Evolutionary conservation across 53 echinoderm and acorn worm genomes (phyloP).

Genomic region (Paelopatides confundens): DNA sequence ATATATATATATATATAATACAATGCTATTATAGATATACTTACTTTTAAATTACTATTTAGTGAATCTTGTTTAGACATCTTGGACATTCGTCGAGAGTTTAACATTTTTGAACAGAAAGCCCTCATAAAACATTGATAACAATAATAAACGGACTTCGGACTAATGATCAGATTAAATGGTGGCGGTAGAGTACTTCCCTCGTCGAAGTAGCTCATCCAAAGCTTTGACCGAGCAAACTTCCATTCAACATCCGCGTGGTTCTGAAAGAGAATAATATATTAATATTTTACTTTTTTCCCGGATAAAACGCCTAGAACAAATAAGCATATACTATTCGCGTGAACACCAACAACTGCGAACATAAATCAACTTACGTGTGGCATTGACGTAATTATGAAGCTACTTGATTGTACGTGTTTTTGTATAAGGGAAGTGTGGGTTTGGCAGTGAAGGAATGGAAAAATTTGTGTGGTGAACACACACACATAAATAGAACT

Average conservation of each 20-base stretch:
- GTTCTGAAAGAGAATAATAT: conserved; percentile 53
- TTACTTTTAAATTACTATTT: conserved; percentile 28
- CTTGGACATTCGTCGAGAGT: conserved; percentile 11
- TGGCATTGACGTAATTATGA: too few species aligned
- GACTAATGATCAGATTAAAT: conserved; percentile 93
- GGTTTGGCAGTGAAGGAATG: too few species aligned
- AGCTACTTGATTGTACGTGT: too few species aligned
- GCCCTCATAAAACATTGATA: conserved; percentile 56
- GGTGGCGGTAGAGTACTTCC: conserved; percentile 95
- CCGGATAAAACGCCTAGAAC: too few species aligned
- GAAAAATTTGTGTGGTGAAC: too few species aligned
- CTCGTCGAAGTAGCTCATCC: conserved; percentile 99
- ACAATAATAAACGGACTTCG: conserved; percentile 86
- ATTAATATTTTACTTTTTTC: too few species aligned
- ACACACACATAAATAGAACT: too few species aligned
- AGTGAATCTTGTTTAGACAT: conserved; percentile 18
- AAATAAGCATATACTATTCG: too few species aligned
- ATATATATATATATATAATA: neutral
- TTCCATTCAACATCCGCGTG: conserved; percentile 98
- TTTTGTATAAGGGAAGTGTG: too few species aligned
- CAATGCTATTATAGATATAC: neutral
- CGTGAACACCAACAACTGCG: too few species aligned
- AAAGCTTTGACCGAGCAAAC: conserved; percentile 93
- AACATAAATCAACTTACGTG: too few species aligned
- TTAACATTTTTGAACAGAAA: conserved; percentile 53